Conservation (phyloP, 2,113 vertebrate species). For the Hylia prasina region DNA sequence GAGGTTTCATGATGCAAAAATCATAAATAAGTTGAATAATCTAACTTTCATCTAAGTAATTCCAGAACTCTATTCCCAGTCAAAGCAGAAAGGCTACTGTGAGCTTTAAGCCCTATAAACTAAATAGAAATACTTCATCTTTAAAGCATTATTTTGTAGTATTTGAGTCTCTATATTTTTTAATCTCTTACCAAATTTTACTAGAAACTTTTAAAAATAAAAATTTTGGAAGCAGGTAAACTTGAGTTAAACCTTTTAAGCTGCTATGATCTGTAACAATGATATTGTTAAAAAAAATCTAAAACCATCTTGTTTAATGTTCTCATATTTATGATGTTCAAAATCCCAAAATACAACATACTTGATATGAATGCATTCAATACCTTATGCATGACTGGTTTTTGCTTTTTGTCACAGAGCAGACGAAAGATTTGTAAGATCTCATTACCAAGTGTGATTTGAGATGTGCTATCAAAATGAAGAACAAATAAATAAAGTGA, state of each 20-base stretch:
- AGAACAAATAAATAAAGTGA: slow-evolving; percentile 42
- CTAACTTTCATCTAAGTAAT: not conserved
- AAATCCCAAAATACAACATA: not conserved
- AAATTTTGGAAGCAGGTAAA: not conserved
- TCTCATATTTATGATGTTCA: slow-evolving; percentile 33
- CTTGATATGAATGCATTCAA: not conserved
- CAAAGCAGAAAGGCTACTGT: not conserved
- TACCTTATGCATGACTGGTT: slow-evolving; percentile 23
- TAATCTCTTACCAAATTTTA: not conserved
- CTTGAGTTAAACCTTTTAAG: slow-evolving; percentile 22
- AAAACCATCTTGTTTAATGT: not conserved
- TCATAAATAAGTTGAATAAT: not conserved
- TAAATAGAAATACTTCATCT: not conserved
- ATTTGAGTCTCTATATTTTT: not conserved
- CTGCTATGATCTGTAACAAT: slow-evolving; percentile 4
- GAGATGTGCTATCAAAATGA: slow-evolving; percentile 38
- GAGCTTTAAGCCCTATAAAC: not conserved
- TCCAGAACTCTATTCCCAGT: not conserved
- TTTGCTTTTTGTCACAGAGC: slow-evolving; percentile 21
- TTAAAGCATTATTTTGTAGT: not conserved
- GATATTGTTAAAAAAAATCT: not conserved
- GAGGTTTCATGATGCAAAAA: not conserved
- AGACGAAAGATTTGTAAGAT: slow-evolving; percentile 26
- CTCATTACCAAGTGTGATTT: not conserved
- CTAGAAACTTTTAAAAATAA: not conserved